Evolutionary conservation across 2,113 vertebrate species (phyloP), one percentile per base, ranked within the genome.

Genomic region (Cyphomyrus discorhynchus): DNA sequence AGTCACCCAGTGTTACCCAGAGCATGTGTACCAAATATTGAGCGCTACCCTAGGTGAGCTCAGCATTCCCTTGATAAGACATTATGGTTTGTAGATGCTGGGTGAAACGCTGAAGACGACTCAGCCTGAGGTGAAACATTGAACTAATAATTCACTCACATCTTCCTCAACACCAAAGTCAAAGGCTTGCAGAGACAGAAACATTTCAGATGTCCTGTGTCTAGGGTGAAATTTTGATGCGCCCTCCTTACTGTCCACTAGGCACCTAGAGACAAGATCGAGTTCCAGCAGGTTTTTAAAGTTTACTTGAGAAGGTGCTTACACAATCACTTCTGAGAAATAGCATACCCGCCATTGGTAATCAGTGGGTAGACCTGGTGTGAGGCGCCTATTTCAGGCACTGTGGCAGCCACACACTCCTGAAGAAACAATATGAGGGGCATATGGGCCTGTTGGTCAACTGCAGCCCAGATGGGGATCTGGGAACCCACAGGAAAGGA

Each of bases 351-450:
- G 27, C 96, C 93, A 74, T 97, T 96, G 45, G 70, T 35, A 56
- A 97, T 92, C 46, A 97, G 86, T 1, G 93, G 94, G 91, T 96
- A 93, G 31, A 90, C 90, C 53, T 87, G 91, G 47, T 70, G 92
- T 0, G 77, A 89, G 0, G 86, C 66, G 4, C 80, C 58, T 46
- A 96, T 91, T 9, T 93, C 91, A 0, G 89, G 47, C 0, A 93
- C 94, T 0, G 94, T 58, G 0, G 95, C 92, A 1, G 95, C 96
- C 1, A 95, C 93, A 91, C 96, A 96, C 58, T 96, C 93, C 1
- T 97, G 96, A 91, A 96, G 91, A 47, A 95, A 94, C 21, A 97
- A 50, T n/a, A 93, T 91, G 84, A 97, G 88, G 0, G 96, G 94
- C 80, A 96, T 95, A 91, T 97, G 96, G 88, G 91, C 93, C 24